A percentile compares a stretch with the other conserved stretches of the same genome.
These are phyloP conservation scores for Calliopum simillimum DNA, from an alignment of 2,888 invertebrate genomes.

Conservation along the genomic window DNA sequence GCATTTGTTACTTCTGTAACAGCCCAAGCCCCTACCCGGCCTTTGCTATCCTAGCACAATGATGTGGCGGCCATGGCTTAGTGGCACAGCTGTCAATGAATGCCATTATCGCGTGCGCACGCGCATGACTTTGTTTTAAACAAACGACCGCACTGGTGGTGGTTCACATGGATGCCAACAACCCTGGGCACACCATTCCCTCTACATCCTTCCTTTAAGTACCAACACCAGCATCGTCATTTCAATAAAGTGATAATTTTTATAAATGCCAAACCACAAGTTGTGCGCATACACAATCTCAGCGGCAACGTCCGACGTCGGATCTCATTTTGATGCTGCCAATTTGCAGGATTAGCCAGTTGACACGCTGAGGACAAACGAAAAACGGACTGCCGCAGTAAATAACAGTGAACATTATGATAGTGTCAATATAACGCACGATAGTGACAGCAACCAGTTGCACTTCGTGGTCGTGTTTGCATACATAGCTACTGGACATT, in stretches of 20 bases:
- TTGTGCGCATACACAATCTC: constrained; percentile 49
- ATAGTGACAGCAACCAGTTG: constrained; percentile 11
- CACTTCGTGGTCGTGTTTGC: not conserved
- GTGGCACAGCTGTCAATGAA: not conserved
- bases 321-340: constrained; percentile 29
- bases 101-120: constrained; percentile 19
- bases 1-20: constrained; percentile 14
- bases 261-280: constrained; percentile 44
- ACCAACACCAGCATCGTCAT: constrained; percentile 54
- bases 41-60: not conserved
- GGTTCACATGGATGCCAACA: not conserved
- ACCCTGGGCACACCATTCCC: not conserved
- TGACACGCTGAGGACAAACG: constrained; percentile 28
- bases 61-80: not conserved
- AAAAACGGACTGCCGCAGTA: constrained; percentile 12
- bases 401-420: constrained; percentile 16
- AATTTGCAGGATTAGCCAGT: constrained; percentile 45
- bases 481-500: not conserved
- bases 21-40: constrained; percentile 11
- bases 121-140: not conserved
- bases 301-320: constrained; percentile 18
- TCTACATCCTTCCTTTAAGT: constrained; percentile 47
- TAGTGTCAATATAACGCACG: constrained; percentile 26
- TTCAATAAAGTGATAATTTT: constrained; percentile 65
- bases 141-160: not conserved